phyloP scores from a whole-genome alignment of 2,113 vertebrate species.

The Glaucidium brasilianum region DNA sequence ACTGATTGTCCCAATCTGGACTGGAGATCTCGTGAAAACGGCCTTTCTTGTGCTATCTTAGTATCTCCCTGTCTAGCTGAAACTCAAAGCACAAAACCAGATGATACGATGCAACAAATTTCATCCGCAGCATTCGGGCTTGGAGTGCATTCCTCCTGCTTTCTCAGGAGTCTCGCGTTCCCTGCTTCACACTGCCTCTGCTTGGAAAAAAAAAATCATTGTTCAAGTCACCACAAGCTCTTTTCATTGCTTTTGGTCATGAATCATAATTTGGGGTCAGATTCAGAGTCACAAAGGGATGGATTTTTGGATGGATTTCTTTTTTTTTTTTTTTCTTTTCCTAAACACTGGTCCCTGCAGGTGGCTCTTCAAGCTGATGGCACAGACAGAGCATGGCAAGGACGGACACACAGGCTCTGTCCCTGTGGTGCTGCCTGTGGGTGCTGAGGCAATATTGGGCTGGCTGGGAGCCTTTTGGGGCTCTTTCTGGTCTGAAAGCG shows the following conservation, averaged over 20 bases:
- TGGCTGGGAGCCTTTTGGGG: neutral
- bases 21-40: neutral
- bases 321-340: neutral
- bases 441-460: neutral
- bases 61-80: neutral
- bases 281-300: neutral
- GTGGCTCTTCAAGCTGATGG: neutral
- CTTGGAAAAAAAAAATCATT: neutral
- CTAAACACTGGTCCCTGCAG: neutral
- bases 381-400: neutral
- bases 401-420: neutral
- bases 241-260: neutral
- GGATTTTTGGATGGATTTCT: neutral
- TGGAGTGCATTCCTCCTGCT: neutral
- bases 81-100: neutral
- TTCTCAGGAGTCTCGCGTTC: conserved; percentile 6
- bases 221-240: neutral
- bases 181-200: neutral
- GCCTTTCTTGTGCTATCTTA: neutral
- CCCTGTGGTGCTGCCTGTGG: neutral
- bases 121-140: neutral
- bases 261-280: neutral
- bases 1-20: neutral
- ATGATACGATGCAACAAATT: neutral
- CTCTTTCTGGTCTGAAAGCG: neutral